Evolutionary conservation across 2,797 vertebrate species (phyloP), one percentile per base, ranked within the genome.

Genomic region (Notolepis coatsorum): DNA sequence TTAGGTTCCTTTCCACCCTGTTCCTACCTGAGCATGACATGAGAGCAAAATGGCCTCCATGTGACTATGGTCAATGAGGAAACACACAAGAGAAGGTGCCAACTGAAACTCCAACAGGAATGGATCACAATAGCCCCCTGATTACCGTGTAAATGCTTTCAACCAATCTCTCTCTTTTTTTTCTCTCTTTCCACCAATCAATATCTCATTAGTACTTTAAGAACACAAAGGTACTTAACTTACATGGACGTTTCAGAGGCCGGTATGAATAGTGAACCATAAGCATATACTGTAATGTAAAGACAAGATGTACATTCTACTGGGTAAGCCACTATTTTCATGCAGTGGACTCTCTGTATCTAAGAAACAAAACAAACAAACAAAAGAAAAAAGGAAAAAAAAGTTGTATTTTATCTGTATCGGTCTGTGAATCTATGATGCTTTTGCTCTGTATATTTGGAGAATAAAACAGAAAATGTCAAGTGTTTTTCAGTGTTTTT

Each of bases 391-490:
- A 18, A 35, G 56, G 37, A 53, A 71, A 56, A 68, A 82, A 80
- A 81, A 72, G 79, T 85, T 92, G 91, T 92, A 90, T 91, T 93
- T 92, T 91, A 91, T 87, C 85, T 91, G 91, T 93, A 86, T 87
- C 82, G 88, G 87, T 93, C 84, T 91, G 91, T 93, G 91, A 93
- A 90, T 88, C 87, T 92, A 87, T 93, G 89, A 92, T 91, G 90
- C 89, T 91, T 90, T 92, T 91, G 80, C 91, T 92, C 91, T 93
- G 91, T 94, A 92, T 91, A 93, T 93, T 93, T 92, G 90, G 86
- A 85, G 85, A 92, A 91, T 88, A 75, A 84, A 92, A 92, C 87
- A 84, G 75, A 68, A 89, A 65, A 49, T 35, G 47, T 58, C 50
- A 47, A 12, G 7, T 76, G 87, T 84, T 86, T 85, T n/a, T n/a